These are phyloP conservation scores for Dendrolimus kikuchii DNA, from an alignment of 1,140 invertebrate species.

Conservation along the genomic window DNA sequence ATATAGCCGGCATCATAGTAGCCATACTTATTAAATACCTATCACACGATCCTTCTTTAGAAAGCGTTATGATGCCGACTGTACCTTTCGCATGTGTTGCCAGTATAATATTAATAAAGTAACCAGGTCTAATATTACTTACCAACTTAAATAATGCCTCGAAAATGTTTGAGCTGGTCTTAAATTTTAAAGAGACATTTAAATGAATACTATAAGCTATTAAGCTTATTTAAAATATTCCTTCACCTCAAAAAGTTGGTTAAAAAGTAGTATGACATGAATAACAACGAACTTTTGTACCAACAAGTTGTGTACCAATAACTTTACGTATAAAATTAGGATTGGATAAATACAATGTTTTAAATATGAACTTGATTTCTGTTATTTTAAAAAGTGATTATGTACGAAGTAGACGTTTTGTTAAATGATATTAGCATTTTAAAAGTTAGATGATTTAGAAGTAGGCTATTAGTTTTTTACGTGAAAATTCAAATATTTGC, in stretches of 20 bases:
- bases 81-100: not conserved
- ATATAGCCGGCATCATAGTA: too few species aligned
- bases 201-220: too few species aligned
- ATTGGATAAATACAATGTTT: constrained; percentile 42
- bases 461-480: too few species aligned
- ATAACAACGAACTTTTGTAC: constrained; percentile 10
- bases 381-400: constrained; percentile 62
- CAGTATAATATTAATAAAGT: not conserved
- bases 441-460: constrained; percentile 12
- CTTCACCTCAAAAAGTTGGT: too few species aligned
- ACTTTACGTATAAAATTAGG: constrained; percentile 30
- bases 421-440: constrained; percentile 7
- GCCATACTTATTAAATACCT: too few species aligned
- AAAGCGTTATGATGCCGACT: not conserved
- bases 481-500: constrained; percentile 24
- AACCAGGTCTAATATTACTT: too few species aligned
- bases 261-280: too few species aligned
- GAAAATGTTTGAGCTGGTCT: too few species aligned
- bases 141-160: too few species aligned
- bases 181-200: too few species aligned
- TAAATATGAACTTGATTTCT: constrained; percentile 66
- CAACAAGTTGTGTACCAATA: constrained; percentile 50
- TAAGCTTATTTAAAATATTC: too few species aligned
- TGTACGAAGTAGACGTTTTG: constrained; percentile 27
- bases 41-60: too few species aligned